Evolutionary conservation across 2,797 vertebrate species (phyloP).

Genomic region (Acanthurus tractus): DNA sequence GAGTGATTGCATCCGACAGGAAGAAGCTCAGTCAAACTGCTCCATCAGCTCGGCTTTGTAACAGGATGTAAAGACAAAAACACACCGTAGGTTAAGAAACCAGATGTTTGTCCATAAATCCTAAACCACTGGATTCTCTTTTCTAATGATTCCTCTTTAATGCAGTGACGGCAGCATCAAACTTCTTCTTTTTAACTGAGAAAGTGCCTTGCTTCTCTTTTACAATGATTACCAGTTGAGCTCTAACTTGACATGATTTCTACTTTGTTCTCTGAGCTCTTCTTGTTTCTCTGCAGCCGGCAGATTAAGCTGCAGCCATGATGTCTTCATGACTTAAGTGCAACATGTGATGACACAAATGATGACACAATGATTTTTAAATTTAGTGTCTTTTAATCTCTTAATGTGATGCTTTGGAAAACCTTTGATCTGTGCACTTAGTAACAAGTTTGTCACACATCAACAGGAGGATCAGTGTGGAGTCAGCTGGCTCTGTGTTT

Average conservation of each 20-base stretch:
- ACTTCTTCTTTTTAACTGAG: background rate
- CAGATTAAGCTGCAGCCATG: background rate
- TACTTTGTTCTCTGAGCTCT: background rate
- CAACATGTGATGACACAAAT: background rate
- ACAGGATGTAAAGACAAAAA: background rate
- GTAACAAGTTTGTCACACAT: no score
- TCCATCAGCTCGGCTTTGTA: conserved; percentile 17
- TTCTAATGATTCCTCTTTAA: background rate
- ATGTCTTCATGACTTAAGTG: background rate
- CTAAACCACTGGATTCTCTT: background rate
- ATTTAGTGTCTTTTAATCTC: background rate
- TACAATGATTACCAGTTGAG: no score
- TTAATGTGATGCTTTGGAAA: background rate
- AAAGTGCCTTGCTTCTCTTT: background rate
- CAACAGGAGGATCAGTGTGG: background rate
- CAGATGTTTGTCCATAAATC: conserved; percentile 5
- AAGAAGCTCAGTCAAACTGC: conserved; percentile 1
- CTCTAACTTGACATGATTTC: background rate
- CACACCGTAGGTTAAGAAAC: background rate
- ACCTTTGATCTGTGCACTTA: no score
- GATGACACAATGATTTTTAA: background rate
- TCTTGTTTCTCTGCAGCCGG: background rate
- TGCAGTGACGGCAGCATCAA: background rate
- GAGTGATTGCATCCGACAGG: conserved; percentile 27
- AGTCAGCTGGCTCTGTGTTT: background rate